Evolutionary conservation across 2,888 invertebrate genomes (phyloP), one percentile per base, ranked within the genome.

Genomic region (Mimas tiliae): DNA sequence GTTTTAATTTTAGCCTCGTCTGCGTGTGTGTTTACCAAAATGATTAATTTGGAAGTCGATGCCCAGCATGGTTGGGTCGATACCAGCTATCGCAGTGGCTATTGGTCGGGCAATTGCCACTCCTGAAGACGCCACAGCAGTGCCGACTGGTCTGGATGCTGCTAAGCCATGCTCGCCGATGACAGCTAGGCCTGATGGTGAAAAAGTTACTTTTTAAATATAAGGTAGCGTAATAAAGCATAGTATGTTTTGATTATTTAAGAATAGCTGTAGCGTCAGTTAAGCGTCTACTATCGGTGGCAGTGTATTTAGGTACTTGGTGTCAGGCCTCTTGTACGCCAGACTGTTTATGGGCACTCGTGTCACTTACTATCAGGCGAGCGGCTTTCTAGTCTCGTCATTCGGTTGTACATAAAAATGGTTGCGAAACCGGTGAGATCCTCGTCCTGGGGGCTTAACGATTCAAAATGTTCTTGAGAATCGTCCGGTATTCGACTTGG

Each of bases 21-120:
- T 27, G 33, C 47, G 62, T 9, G 62, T 62, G 14, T 51, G 52
- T 63, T 74, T 65, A 12, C 64, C 63, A 33, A 66, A 66, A 33
- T 85, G 82, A 65, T 85, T 83, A 6, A 83, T n/a, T 8, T 86
- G 77, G 53, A 82, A 82, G 65, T 83, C 67, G 21, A 93, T 77
- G 11, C 87, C 87, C 1, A 93, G 76, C 0, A 62, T 8, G 0
- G 74, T 0, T 0, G 95, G 95, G 68, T 94, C 93, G 0, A 97
- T 89, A 0, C 97, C 97, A 0, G 97, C 96, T 47, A 97, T 95
- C 7, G 97, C 97, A 0, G 96, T 96, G 27, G 95, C 96, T 0
- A 96, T 93, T 0, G 97, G 97, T 6, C 95, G 92, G 0, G 96
- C 95, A 4, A 97, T 90, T 0, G 97, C 96, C 9, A 96, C 84